A percentile compares a stretch with the other conserved stretches of the same genome.
Evolutionary conservation across 2,888 invertebrate species (phyloP).

Genomic region (Drosophila melanosoma): DNA sequence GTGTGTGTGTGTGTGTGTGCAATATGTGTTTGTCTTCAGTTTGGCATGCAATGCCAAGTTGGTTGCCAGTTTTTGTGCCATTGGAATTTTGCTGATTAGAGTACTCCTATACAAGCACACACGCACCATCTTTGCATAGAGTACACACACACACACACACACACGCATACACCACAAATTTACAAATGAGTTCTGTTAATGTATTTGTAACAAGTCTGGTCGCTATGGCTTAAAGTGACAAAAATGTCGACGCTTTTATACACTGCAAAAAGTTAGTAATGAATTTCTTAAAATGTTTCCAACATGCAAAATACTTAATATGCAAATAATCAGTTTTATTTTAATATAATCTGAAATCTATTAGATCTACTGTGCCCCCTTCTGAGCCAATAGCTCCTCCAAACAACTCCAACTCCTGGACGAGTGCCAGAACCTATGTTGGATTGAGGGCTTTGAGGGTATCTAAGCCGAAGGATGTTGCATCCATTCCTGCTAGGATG

Average conservation of each 20-base stretch:
- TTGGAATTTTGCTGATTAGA: conserved; percentile 59
- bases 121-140: conserved; percentile 13
- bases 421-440: too few relatives aligned
- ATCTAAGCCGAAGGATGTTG: too few relatives aligned
- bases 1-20: background rate
- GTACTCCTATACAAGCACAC: conserved; percentile 28
- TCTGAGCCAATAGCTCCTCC: too few relatives aligned
- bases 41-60: conserved; percentile 60
- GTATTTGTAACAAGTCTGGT: conserved; percentile 32
- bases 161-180: conserved; percentile 16
- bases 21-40: conserved; percentile 37
- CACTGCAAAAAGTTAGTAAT: background rate
- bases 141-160: conserved; percentile 2
- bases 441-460: too few relatives aligned
- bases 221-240: conserved; percentile 14
- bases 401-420: too few relatives aligned
- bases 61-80: conserved; percentile 57
- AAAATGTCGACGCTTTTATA: background rate
- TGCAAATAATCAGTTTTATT: too few relatives aligned
- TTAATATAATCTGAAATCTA: too few relatives aligned
- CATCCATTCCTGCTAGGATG: too few relatives aligned
- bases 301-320: too few relatives aligned
- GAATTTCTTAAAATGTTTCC: background rate
- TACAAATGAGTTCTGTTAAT: conserved; percentile 22
- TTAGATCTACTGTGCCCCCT: too few relatives aligned